These are phyloP conservation scores for Sclerurus mexicanus DNA, from an alignment of 2,113 vertebrate genomes.

Conservation along the genomic window DNA sequence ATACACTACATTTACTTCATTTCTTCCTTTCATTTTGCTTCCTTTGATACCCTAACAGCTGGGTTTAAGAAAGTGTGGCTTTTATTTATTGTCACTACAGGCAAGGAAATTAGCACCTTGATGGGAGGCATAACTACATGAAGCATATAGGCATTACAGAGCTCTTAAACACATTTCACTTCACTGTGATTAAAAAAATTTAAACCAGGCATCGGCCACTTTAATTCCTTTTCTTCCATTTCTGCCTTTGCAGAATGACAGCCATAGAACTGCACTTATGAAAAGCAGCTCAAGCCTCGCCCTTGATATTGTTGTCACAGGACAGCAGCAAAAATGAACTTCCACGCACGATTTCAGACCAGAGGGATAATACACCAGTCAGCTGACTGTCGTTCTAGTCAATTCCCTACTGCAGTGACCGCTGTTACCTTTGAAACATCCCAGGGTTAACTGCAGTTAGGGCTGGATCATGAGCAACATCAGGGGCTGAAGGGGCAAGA, in stretches of 20 bases:
- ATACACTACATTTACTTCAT: background rate
- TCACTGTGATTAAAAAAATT: conserved; percentile 34
- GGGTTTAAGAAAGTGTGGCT: conserved; percentile 21
- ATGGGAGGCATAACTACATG: background rate
- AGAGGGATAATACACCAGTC: background rate
- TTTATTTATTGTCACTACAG: conserved; percentile 52
- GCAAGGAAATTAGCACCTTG: conserved; percentile 68
- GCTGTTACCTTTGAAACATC: background rate
- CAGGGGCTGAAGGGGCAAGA: background rate
- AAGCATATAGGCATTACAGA: background rate
- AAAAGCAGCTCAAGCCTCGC: background rate
- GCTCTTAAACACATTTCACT: conserved; percentile 26
- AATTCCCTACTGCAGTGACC: background rate
- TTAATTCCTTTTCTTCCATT: background rate
- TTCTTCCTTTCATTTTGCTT: conserved; percentile 55
- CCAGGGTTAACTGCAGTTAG: background rate
- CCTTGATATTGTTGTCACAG: background rate
- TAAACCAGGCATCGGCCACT: background rate
- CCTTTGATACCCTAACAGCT: conserved; percentile 59
- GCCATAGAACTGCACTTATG: background rate
- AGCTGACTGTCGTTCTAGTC: background rate
- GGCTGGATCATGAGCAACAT: background rate
- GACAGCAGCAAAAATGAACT: background rate
- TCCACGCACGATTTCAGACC: background rate
- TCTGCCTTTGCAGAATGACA: background rate